Evolutionary conservation across 2,113 vertebrate species (phyloP).

Genomic region (Nymphicus hollandicus): DNA sequence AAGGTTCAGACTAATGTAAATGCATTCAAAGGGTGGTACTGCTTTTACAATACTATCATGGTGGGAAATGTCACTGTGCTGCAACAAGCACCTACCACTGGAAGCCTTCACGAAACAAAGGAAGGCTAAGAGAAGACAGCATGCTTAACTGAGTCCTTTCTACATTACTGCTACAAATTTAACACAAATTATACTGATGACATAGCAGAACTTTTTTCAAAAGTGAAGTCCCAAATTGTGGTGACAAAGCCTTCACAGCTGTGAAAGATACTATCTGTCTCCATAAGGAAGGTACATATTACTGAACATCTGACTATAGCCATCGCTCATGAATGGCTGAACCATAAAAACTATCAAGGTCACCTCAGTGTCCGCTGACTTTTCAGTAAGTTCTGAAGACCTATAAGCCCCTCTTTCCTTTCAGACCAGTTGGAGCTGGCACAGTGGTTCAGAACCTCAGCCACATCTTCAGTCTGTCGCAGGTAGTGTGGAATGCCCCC

Average conservation of each 20-base stretch:
- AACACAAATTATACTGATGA: not conserved
- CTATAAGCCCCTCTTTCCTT: constrained; percentile 95
- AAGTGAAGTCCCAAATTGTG: not conserved
- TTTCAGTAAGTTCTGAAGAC: constrained; percentile 94
- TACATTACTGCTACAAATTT: not conserved
- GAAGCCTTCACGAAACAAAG: not conserved
- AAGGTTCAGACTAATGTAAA: not conserved
- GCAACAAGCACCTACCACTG: not conserved
- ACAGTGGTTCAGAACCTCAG: constrained; percentile 96
- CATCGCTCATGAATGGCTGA: not conserved
- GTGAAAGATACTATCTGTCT: not conserved
- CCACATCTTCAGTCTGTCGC: constrained; percentile 94
- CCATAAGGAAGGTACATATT: not conserved
- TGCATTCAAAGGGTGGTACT: not conserved
- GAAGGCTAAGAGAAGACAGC: not conserved
- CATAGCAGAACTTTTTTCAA: not conserved
- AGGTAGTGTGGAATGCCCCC: constrained; percentile 95
- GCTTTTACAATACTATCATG: not conserved
- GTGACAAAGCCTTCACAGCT: not conserved
- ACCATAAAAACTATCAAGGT: not conserved
- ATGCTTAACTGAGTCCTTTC: not conserved
- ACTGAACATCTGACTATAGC: not conserved
- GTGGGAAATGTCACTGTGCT: not conserved
- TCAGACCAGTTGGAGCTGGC: constrained; percentile 99
- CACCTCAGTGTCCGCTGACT: constrained; percentile 96